These are phyloP conservation scores for Teinopalpus imperialis DNA, from an alignment of 2,888 invertebrate species.

Conservation along the genomic window DNA sequence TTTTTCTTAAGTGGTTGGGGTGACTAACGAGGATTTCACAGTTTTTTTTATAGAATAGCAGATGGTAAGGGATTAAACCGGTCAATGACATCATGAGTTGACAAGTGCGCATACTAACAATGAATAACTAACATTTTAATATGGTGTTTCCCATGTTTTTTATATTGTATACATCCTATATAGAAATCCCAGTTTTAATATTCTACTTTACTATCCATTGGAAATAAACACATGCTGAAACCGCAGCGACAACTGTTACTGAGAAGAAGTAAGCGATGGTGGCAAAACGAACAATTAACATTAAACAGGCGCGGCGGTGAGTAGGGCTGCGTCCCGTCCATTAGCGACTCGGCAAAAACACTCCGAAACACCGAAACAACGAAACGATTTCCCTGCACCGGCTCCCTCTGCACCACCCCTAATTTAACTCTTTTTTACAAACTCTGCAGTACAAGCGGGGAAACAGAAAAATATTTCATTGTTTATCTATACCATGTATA, in stretches of 20 bases:
- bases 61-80: no score
- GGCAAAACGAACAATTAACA: constrained; percentile 76
- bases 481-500: constrained; percentile 21
- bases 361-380: constrained; percentile 55
- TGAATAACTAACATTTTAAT: no score
- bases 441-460: constrained; percentile 40
- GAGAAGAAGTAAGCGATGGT: constrained; percentile 54
- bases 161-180: no score
- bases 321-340: constrained; percentile 58
- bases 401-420: constrained; percentile 56
- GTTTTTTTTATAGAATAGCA: no score
- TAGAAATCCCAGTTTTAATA: no score
- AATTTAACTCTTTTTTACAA: constrained; percentile 67
- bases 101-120: no score
- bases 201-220: no score
- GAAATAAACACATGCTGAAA: constrained; percentile 20
- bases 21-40: no score
- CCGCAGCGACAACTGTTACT: constrained; percentile 32
- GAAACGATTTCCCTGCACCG: constrained; percentile 63
- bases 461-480: constrained; percentile 19
- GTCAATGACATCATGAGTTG: no score
- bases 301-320: constrained; percentile 61
- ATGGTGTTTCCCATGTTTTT: no score
- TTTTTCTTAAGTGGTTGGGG: no score
- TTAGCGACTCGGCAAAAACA: constrained; percentile 55